These are phyloP conservation scores for Salvelinus alpinus DNA, from an alignment of 2,113 vertebrate species.

Conservation along the genomic window DNA sequence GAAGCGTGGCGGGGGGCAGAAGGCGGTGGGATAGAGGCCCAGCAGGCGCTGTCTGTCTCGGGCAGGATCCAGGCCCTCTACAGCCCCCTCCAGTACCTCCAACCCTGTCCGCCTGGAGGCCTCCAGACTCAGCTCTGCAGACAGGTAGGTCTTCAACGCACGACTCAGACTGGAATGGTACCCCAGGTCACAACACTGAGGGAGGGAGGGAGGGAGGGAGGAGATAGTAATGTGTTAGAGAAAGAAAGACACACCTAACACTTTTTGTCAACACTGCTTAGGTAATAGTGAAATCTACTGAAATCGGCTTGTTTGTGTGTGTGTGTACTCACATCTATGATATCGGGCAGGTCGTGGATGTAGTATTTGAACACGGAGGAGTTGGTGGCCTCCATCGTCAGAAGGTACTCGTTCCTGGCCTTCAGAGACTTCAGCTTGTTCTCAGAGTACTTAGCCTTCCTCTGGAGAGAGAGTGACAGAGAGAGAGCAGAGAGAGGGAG, in stretches of 20 bases:
- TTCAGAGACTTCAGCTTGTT: constrained; percentile 99
- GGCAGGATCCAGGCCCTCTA: constrained; percentile 93
- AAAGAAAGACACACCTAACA: neutral
- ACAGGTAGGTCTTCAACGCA: constrained; percentile 93
- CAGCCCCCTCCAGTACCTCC: constrained; percentile 97
- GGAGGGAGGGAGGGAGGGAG: neutral
- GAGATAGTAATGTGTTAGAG: neutral
- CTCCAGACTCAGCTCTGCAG: constrained; percentile 96
- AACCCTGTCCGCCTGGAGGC: constrained; percentile 94
- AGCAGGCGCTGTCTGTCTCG: constrained; percentile 95
- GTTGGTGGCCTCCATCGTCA: constrained; percentile 96
- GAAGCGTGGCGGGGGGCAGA: constrained; percentile 94
- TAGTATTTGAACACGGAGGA: constrained; percentile 98
- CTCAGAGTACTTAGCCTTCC: constrained; percentile 98
- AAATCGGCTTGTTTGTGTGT: too few relatives aligned
- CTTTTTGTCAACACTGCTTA: too few relatives aligned
- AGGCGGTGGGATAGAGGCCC: constrained; percentile 94
- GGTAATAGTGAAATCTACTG: too few relatives aligned
- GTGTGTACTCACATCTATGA: constrained; percentile 92
- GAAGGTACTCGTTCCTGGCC: constrained; percentile 94
- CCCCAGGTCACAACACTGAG: constrained; percentile 95
- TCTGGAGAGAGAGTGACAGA: constrained; percentile 67
- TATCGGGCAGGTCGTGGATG: constrained; percentile 95
- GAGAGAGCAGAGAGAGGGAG: constrained; percentile 8
- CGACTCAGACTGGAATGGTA: constrained; percentile 97